Evolutionary conservation across 2,113 vertebrate species (phyloP).

Genomic region (Cyprichromis sp.): DNA sequence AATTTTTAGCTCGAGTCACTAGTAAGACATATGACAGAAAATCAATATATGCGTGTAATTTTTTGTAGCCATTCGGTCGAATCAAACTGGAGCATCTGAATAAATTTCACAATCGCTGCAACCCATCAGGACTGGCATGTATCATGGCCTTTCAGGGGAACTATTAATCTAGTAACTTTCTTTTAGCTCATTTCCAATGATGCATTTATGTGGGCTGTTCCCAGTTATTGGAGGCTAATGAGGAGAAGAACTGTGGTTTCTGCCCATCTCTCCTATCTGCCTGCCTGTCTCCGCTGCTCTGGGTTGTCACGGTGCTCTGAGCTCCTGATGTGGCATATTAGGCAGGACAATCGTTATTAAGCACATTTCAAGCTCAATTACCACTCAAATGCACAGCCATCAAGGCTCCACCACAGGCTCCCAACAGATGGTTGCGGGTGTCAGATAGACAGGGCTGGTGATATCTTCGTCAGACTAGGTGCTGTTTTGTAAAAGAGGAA

Average conservation of each 20-base stretch:
- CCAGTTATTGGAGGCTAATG: constrained; percentile 53
- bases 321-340: constrained; percentile 66
- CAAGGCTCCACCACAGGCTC: constrained; percentile 52
- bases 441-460: constrained; percentile 41
- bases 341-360: constrained; percentile 70
- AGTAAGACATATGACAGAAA: neutral
- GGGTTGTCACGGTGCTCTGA: constrained; percentile 60
- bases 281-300: constrained; percentile 42
- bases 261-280: constrained; percentile 42
- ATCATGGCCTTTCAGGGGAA: neutral
- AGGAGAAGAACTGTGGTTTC: constrained; percentile 53
- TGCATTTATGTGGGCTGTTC: constrained; percentile 37
- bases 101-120: neutral
- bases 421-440: constrained; percentile 60
- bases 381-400: constrained; percentile 63
- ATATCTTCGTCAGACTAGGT: constrained; percentile 47
- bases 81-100: neutral
- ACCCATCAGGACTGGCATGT: neutral
- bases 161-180: neutral
- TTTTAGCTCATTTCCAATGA: constrained; percentile 26
- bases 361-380: constrained; percentile 75
- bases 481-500: constrained; percentile 5
- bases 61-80: neutral
- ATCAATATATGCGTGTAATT: neutral
- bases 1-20: neutral